phyloP scores from a whole-genome alignment of 2,888 invertebrate species.

The Thecocarcelia acutangulata region DNA sequence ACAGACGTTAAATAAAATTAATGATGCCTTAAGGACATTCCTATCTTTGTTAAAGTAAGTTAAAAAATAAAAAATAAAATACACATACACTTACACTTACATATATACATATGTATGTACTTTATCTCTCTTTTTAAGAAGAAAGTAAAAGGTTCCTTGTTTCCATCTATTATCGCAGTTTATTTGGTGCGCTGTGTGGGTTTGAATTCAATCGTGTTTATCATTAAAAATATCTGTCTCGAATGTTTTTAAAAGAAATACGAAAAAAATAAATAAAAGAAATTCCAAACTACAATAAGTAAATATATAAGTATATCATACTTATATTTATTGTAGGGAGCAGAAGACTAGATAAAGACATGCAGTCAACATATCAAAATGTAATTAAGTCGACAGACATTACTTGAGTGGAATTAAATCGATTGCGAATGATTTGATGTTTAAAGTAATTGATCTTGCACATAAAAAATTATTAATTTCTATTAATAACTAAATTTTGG shows the following conservation, averaged over 20 bases:
- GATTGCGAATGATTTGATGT: no score
- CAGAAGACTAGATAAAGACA: neutral
- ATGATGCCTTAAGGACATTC: conserved; percentile 70
- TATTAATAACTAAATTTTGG: no score
- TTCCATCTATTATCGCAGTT: conserved; percentile 15
- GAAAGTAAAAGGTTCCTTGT: conserved; percentile 32
- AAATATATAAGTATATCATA: conserved; percentile 1
- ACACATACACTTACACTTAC: neutral
- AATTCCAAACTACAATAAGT: conserved; percentile 5
- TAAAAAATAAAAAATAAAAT: conserved; percentile 10
- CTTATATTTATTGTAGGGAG: conserved; percentile 11
- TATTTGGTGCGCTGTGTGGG: neutral
- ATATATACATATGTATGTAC: conserved; percentile 11
- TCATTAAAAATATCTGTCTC: conserved; percentile 61
- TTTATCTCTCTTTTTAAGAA: conserved; percentile 6
- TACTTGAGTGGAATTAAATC: neutral
- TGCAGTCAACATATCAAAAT: conserved; percentile 33
- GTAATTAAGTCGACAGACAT: conserved; percentile 17
- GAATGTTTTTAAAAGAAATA: conserved; percentile 41
- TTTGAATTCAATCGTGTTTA: conserved; percentile 37
- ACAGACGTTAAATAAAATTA: conserved; percentile 71
- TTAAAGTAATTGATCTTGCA: no score
- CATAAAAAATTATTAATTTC: no score
- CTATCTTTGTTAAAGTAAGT: conserved; percentile 48
- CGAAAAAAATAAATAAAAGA: conserved; percentile 6